Evolutionary conservation across 1,140 invertebrate genomes (phyloP).

Genomic region (Octopus sinensis): DNA sequence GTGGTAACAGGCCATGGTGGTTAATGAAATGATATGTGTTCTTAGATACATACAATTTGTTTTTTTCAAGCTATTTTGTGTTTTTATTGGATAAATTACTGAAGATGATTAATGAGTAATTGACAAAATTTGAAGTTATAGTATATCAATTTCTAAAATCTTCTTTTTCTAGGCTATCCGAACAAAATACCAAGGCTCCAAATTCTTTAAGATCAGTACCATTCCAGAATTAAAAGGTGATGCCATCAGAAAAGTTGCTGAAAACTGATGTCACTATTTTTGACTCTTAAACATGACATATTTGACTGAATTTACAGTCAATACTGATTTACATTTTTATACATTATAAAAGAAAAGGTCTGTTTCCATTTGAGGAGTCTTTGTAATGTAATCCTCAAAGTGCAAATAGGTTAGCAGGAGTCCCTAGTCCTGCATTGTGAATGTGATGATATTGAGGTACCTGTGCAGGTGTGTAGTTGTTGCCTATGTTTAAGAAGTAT

Average conservation of each 20-base stretch:
- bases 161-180: slow-evolving; percentile 56
- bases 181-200: slow-evolving; percentile 59
- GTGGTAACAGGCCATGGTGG: background rate
- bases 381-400: no score
- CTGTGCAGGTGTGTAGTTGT: no score
- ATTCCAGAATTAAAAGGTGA: slow-evolving; percentile 55
- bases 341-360: no score
- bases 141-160: slow-evolving; percentile 10
- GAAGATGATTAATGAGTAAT: background rate
- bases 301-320: no score
- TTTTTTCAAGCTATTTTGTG: background rate
- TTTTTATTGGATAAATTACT: background rate
- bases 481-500: no score
- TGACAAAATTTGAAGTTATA: slow-evolving; percentile 14
- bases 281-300: no score
- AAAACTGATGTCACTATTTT: no score
- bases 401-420: no score
- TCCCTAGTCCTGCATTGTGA: no score
- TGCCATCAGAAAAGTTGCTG: slow-evolving; percentile 35
- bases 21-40: background rate
- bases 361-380: no score
- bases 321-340: no score
- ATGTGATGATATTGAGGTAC: no score
- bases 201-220: slow-evolving; percentile 59
- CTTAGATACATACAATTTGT: background rate